Conservation (phyloP, 2,113 vertebrate species). For the Leptodactylus fuscus region DNA sequence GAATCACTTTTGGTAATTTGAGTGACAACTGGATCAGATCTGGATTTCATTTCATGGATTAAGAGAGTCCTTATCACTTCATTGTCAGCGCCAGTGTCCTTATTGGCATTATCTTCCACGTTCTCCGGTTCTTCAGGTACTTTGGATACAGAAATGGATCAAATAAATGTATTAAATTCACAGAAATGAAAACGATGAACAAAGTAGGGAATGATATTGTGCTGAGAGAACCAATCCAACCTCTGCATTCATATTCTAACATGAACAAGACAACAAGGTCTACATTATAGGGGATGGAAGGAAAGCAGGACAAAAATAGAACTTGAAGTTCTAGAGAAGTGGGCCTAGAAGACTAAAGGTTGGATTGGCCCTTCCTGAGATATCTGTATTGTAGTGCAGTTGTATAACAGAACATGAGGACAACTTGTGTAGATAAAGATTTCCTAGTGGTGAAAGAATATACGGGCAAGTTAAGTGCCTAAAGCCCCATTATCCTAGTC, state of each 20-base stretch:
- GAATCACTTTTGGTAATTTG: constrained; percentile 10
- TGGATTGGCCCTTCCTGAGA: background rate
- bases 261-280: background rate
- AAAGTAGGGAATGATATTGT: background rate
- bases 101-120: constrained; percentile 47
- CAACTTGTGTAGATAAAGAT: background rate
- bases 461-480: too few relatives aligned
- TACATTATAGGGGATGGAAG: too few relatives aligned
- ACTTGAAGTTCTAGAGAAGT: too few relatives aligned
- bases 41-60: constrained; percentile 65
- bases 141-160: background rate
- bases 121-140: constrained; percentile 14
- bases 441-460: background rate
- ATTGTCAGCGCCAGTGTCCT: constrained; percentile 48
- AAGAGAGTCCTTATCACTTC: constrained; percentile 71
- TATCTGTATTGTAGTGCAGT: too few relatives aligned
- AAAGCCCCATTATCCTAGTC: too few relatives aligned
- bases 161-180: background rate
- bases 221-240: background rate
- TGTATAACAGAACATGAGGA: background rate
- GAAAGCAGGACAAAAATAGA: too few relatives aligned
- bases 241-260: background rate
- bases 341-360: background rate
- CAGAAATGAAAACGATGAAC: background rate
- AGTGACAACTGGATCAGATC: background rate